Conservation (phyloP, 2,113 vertebrate genomes). For the Aplodontia rufa region DNA sequence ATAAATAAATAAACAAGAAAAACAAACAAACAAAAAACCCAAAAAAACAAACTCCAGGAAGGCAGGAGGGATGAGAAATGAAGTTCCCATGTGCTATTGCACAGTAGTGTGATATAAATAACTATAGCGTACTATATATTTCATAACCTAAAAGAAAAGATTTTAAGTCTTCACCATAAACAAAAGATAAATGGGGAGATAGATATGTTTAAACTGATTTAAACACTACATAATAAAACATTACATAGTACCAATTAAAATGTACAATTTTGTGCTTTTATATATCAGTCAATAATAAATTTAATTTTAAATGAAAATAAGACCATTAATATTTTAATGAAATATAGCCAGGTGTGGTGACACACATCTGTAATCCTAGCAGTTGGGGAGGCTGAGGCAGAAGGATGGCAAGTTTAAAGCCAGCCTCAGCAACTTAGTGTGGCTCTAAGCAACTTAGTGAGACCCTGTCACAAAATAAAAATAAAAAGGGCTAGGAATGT, state of each 20-base stretch:
- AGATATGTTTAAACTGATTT: not conserved
- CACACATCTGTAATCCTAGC: no score
- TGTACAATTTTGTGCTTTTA: not conserved
- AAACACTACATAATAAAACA: not conserved
- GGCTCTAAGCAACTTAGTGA: no score
- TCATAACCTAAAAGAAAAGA: not conserved
- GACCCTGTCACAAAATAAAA: no score
- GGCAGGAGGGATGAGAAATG: not conserved
- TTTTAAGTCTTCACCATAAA: not conserved
- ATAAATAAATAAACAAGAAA: no score
- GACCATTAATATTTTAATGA: not conserved
- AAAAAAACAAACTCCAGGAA: not conserved
- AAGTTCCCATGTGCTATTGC: not conserved
- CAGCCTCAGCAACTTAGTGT: no score
- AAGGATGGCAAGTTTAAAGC: no score
- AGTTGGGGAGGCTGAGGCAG: no score
- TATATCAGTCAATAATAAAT: not conserved
- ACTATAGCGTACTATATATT: not conserved
- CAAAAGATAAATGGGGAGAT: not conserved
- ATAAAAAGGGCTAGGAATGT: no score
- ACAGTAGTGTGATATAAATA: not conserved
- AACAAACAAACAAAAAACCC: no score
- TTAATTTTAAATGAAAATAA: not conserved
- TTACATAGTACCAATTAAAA: not conserved
- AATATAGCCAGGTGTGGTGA: no score